These are phyloP conservation scores for Discoglossus pictus DNA, from an alignment of 2,797 vertebrate genomes.

Conservation along the genomic window DNA sequence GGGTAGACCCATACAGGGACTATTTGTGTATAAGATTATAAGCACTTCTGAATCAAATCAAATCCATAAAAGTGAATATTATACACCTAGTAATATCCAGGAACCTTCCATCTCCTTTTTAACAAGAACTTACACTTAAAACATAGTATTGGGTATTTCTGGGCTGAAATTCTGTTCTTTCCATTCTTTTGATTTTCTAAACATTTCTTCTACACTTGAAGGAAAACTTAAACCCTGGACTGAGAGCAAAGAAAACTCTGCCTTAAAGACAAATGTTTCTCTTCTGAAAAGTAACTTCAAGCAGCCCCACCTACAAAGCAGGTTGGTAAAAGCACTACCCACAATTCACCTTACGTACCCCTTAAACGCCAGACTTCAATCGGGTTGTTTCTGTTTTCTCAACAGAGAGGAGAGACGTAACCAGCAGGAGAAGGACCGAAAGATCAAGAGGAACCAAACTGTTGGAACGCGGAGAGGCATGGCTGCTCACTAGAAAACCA, in stretches of 20 bases:
- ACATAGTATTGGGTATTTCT: too few species aligned
- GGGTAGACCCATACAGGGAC: too few species aligned
- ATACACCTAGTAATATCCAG: too few species aligned
- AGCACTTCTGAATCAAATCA: too few species aligned
- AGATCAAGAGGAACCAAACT: slow-evolving; percentile 81
- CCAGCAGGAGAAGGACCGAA: slow-evolving; percentile 70
- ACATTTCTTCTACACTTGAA: too few species aligned
- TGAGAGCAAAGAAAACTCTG: slow-evolving; percentile 73
- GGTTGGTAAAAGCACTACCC: slow-evolving; percentile 60
- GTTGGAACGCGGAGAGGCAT: slow-evolving; percentile 82
- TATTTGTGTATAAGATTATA: too few species aligned
- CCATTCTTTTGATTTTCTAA: too few species aligned
- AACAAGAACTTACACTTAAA: too few species aligned
- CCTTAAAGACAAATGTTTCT: slow-evolving; percentile 54
- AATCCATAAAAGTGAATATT: too few species aligned
- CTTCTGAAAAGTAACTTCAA: slow-evolving; percentile 81
- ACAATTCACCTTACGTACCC: neutral
- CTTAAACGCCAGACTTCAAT: slow-evolving; percentile 16
- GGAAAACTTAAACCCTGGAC: slow-evolving; percentile 89
- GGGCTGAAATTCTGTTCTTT: too few species aligned
- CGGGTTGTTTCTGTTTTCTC: slow-evolving; percentile 12
- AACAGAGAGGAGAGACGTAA: slow-evolving; percentile 76
- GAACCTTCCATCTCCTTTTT: too few species aligned
- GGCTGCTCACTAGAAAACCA: slow-evolving; percentile 22
- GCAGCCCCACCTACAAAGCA: slow-evolving; percentile 78